phyloP scores from a whole-genome alignment of 2,113 vertebrate genomes.

The Hippolais icterina region DNA sequence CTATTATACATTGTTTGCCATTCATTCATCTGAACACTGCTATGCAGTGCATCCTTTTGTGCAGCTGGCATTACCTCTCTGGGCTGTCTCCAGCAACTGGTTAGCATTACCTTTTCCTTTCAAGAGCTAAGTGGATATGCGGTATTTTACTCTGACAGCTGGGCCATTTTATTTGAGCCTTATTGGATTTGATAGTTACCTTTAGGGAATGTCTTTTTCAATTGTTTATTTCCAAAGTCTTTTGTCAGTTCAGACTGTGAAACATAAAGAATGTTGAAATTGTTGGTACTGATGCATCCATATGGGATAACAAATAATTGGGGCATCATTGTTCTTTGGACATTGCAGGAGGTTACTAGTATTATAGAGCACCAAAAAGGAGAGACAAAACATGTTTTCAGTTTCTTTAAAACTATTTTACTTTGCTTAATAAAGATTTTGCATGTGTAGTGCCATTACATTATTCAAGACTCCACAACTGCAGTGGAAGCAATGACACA shows the following conservation, averaged over 20 bases:
- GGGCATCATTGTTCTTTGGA: background rate
- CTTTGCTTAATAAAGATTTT: background rate
- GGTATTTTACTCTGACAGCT: conserved; percentile 77
- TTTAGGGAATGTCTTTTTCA: conserved; percentile 77
- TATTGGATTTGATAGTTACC: conserved; percentile 80
- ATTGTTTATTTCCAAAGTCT: conserved; percentile 74
- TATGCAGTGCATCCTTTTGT: conserved; percentile 53
- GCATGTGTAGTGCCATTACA: background rate
- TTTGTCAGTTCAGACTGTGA: conserved; percentile 66
- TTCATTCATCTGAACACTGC: conserved; percentile 25
- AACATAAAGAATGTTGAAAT: conserved; percentile 69
- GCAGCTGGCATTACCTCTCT: conserved; percentile 70
- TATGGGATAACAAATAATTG: background rate
- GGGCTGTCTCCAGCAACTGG: conserved; percentile 70
- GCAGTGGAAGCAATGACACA: background rate
- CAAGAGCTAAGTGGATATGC: conserved; percentile 71
- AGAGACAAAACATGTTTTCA: background rate
- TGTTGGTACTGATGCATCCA: conserved; percentile 9
- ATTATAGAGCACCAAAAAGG: background rate
- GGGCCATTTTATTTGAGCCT: conserved; percentile 74
- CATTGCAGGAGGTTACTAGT: background rate
- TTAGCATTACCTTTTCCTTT: conserved; percentile 71
- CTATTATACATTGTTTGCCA: conserved; percentile 31
- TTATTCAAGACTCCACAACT: background rate
- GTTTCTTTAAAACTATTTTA: background rate